Percentiles rank a stretch among this genome's conserved stretches.
Conservation (phyloP, 2,888 invertebrate species). For the Rhagium mordax region DNA sequence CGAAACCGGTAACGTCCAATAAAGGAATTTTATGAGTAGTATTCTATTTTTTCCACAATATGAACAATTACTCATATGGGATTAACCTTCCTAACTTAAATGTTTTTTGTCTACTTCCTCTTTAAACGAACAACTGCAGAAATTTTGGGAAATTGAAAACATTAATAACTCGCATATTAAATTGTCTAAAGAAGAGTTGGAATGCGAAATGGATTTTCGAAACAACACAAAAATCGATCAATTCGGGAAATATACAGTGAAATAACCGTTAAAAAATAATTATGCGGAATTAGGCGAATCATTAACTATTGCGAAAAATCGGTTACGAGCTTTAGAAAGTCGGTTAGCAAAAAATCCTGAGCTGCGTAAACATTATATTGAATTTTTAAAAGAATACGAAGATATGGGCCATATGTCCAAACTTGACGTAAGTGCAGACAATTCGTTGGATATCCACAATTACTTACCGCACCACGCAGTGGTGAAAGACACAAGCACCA, state of each 20-base stretch:
- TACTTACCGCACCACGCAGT: constrained; percentile 5
- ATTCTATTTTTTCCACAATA: no score
- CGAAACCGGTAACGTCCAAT: no score
- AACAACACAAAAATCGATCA: no score
- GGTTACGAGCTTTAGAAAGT: background rate
- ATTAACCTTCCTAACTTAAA: no score
- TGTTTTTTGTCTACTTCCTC: background rate
- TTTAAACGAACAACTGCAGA: constrained; percentile 10
- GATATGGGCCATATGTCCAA: constrained; percentile 1
- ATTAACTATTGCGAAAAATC: background rate
- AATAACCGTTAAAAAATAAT: constrained; percentile 12
- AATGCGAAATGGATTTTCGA: constrained; percentile 19
- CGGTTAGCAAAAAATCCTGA: background rate
- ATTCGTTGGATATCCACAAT: background rate
- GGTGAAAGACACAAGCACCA: background rate
- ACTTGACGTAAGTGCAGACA: background rate
- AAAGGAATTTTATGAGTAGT: no score
- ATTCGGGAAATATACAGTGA: constrained; percentile 4
- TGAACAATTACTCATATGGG: no score
- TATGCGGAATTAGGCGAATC: background rate
- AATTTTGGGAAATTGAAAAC: constrained; percentile 19
- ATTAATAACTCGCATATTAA: constrained; percentile 1
- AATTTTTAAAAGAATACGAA: background rate
- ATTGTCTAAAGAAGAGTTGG: constrained; percentile 18
- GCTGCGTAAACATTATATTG: background rate